These are phyloP conservation scores for Asobara japonica DNA, from an alignment of 1,140 invertebrate species.

Conservation along the genomic window DNA sequence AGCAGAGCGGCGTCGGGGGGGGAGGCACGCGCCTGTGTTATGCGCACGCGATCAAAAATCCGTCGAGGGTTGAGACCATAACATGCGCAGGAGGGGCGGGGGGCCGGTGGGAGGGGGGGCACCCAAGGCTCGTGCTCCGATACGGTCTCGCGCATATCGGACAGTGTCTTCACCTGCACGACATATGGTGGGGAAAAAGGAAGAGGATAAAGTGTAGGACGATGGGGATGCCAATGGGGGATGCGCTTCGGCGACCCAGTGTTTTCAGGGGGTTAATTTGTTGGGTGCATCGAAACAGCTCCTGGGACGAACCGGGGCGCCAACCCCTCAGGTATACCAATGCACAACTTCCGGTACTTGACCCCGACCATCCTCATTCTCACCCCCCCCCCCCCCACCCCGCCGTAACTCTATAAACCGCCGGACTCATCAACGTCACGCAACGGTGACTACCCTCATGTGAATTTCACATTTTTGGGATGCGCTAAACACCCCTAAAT, in stretches of 20 bases:
- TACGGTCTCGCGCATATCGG: slow-evolving; percentile 28
- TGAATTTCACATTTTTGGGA: neutral
- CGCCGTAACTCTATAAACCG: neutral
- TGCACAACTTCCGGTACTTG: slow-evolving; percentile 32
- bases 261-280: slow-evolving; percentile 26
- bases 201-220: neutral
- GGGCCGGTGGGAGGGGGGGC: neutral
- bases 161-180: slow-evolving; percentile 27
- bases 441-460: neutral
- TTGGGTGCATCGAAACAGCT: slow-evolving; percentile 16
- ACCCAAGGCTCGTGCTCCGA: slow-evolving; percentile 20
- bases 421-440: slow-evolving; percentile 18
- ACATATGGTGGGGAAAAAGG: slow-evolving; percentile 20
- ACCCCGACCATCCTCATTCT: slow-evolving; percentile 33
- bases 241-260: slow-evolving; percentile 14
- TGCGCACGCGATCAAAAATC: slow-evolving; percentile 14
- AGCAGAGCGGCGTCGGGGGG: neutral
- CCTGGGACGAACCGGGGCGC: neutral
- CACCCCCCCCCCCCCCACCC: neutral
- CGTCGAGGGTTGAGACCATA: neutral
- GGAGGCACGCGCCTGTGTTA: slow-evolving; percentile 5
- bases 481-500: neutral
- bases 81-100: neutral
- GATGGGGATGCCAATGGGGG: slow-evolving; percentile 18
- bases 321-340: slow-evolving; percentile 21